phyloP scores from a whole-genome alignment of 2,888 invertebrate species.

The Eilema griseolum region DNA sequence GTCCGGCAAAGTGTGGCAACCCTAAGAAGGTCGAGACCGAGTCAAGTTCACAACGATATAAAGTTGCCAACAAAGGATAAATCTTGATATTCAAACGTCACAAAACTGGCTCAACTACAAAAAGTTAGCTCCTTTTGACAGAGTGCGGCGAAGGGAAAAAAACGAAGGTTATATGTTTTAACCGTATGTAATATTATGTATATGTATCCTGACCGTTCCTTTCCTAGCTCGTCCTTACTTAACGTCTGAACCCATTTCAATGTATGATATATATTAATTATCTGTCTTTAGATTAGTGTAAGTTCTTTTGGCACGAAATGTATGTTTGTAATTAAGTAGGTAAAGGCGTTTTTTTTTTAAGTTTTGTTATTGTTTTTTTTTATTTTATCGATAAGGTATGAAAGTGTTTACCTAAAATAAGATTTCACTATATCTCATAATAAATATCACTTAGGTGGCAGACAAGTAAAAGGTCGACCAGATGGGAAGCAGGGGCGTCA shows the following conservation, averaged over 20 bases:
- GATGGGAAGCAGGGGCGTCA: no score
- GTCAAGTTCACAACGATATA: constrained; percentile 43
- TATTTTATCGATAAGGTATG: no score
- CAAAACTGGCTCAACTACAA: neutral
- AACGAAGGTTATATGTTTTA: neutral
- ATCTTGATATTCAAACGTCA: constrained; percentile 30
- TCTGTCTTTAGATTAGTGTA: no score
- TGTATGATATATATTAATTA: neutral
- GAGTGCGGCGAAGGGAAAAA: neutral
- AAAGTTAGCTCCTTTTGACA: constrained; percentile 2
- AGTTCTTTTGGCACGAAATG: no score
- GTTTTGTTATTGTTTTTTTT: no score
- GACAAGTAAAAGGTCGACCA: no score
- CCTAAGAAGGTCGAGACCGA: constrained; percentile 40
- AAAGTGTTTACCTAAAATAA: no score
- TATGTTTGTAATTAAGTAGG: no score
- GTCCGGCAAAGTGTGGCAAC: constrained; percentile 28
- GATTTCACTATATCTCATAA: no score
- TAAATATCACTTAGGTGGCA: no score
- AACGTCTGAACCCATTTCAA: neutral
- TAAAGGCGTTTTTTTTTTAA: no score
- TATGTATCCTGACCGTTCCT: neutral
- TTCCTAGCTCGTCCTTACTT: neutral
- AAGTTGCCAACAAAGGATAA: constrained; percentile 41
- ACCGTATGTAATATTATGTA: neutral